phyloP scores from a whole-genome alignment of 2,797 vertebrate species.

The Hydrophis major region DNA sequence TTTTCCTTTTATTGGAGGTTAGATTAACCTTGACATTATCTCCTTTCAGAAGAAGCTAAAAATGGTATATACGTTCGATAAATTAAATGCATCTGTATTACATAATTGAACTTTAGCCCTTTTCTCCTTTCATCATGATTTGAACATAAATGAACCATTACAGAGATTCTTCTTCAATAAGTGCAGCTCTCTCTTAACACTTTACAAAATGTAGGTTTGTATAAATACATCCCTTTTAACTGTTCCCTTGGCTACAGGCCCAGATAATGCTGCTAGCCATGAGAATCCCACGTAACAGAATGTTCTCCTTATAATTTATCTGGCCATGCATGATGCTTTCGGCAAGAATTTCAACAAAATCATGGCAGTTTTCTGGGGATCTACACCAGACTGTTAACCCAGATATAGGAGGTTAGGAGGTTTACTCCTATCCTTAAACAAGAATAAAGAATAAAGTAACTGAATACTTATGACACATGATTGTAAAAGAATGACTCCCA shows the following conservation, averaged over 20 bases:
- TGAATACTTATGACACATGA: neutral
- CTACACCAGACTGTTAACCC: neutral
- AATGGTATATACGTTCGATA: neutral
- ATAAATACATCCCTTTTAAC: neutral
- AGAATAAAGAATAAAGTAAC: neutral
- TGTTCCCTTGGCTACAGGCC: constrained; percentile 21
- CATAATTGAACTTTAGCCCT: neutral
- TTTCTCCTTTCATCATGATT: neutral
- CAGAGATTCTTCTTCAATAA: neutral
- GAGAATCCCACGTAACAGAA: neutral
- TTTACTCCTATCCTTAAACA: neutral
- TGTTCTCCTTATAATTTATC: neutral
- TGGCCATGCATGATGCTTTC: neutral
- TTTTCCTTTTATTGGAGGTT: neutral
- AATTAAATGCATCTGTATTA: neutral
- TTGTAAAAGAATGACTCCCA: neutral
- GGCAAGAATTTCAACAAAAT: neutral
- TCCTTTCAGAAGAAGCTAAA: neutral
- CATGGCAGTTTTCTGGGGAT: neutral
- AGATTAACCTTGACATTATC: neutral
- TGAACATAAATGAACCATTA: neutral
- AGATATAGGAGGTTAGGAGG: neutral
- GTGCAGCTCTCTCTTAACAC: neutral
- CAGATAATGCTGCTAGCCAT: neutral
- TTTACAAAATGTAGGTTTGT: constrained; percentile 5